Evolutionary conservation across 2,113 vertebrate genomes (phyloP).

Genomic region (Brachyhypopomus occidentalis): DNA sequence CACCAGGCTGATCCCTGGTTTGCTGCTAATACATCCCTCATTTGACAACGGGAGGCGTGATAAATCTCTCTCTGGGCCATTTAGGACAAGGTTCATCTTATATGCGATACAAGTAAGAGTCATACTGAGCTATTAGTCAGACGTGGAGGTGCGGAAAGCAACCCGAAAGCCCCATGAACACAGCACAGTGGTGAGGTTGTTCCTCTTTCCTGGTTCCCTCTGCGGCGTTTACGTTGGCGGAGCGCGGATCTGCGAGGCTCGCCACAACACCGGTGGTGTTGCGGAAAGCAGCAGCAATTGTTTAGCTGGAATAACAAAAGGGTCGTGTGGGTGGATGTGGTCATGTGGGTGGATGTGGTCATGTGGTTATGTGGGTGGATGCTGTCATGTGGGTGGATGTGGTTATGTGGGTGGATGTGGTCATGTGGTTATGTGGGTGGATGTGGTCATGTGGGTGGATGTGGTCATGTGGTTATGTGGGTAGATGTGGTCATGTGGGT

Average conservation of each 20-base stretch:
- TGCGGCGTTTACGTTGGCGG: too few species aligned
- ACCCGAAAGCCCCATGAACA: conserved; percentile 54
- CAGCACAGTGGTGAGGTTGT: neutral
- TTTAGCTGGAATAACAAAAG: too few species aligned
- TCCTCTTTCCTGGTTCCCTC: neutral
- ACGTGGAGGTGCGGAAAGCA: conserved; percentile 59
- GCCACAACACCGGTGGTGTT: neutral
- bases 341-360: too few species aligned
- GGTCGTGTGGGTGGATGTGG: too few species aligned
- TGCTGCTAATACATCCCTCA: conserved; percentile 69
- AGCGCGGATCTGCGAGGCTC: neutral
- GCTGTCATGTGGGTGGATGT: too few species aligned
- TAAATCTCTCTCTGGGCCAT: conserved; percentile 68
- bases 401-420: too few species aligned
- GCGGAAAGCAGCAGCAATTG: too few species aligned
- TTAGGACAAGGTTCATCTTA: conserved; percentile 69
- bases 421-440: too few species aligned
- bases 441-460: too few species aligned
- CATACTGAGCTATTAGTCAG: conserved; percentile 69
- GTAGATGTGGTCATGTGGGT: too few species aligned
- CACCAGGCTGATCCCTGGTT: conserved; percentile 66
- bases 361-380: too few species aligned
- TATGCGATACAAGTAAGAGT: conserved; percentile 59
- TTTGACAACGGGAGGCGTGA: conserved; percentile 67
- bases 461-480: too few species aligned